phyloP scores from a whole-genome alignment of 2,888 invertebrate genomes.

The Charanyca ferruginea region DNA sequence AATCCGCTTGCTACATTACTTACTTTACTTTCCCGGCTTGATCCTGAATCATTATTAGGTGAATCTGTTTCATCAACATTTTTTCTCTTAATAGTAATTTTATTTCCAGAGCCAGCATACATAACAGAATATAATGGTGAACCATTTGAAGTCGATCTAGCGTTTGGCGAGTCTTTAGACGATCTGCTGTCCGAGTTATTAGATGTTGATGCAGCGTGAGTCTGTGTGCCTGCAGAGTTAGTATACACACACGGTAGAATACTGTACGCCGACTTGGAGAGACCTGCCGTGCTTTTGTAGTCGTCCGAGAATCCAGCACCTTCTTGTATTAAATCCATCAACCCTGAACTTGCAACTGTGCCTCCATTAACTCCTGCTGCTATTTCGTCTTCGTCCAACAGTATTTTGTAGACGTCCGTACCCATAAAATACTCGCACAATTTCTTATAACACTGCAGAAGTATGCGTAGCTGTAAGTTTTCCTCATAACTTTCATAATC shows the following conservation, averaged over 20 bases:
- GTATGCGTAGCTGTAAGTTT: slow-evolving; percentile 95
- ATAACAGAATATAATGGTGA: slow-evolving; percentile 93
- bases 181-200: slow-evolving; percentile 78
- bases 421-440: slow-evolving; percentile 96
- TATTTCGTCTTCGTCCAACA: slow-evolving; percentile 90
- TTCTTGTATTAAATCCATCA: slow-evolving; percentile 95
- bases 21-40: slow-evolving; percentile 85
- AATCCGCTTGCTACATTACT: slow-evolving; percentile 31
- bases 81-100: slow-evolving; percentile 96
- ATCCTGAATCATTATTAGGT: slow-evolving; percentile 78
- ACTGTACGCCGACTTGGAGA: slow-evolving; percentile 94
- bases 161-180: slow-evolving; percentile 83
- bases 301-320: slow-evolving; percentile 95
- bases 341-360: slow-evolving; percentile 90
- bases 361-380: slow-evolving; percentile 89
- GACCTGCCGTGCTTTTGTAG: slow-evolving; percentile 93
- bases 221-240: slow-evolving; percentile 90
- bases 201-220: slow-evolving; percentile 80
- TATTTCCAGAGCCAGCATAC: slow-evolving; percentile 95
- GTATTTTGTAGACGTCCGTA: slow-evolving; percentile 93
- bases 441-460: slow-evolving; percentile 97
- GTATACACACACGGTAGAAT: slow-evolving; percentile 94
- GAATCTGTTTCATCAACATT: slow-evolving; percentile 91
- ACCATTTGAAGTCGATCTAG: slow-evolving; percentile 84
- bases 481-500: slow-evolving; percentile 96